Evolutionary conservation across 2,113 vertebrate species (phyloP).

Genomic region (Neotoma lepida): DNA sequence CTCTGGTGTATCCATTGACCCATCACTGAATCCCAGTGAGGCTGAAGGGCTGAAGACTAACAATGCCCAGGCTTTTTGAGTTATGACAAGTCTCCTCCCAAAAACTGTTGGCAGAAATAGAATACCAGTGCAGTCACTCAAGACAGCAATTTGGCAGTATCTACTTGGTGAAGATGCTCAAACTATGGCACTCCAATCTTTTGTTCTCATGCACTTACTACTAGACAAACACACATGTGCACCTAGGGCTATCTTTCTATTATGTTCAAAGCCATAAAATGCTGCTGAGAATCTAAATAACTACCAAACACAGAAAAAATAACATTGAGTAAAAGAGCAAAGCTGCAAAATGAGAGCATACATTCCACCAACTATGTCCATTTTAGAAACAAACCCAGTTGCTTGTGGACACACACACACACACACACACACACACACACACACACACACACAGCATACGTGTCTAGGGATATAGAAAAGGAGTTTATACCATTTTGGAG

Average conservation of each 20-base stretch:
- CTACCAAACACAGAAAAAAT: slow-evolving; percentile 22
- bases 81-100: slow-evolving; percentile 11
- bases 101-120: slow-evolving; percentile 14
- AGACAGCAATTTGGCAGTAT: slow-evolving; percentile 15
- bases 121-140: neutral
- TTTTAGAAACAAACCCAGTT: slow-evolving; percentile 30
- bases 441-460: neutral
- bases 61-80: slow-evolving; percentile 19
- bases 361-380: slow-evolving; percentile 25
- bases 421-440: neutral
- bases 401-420: neutral
- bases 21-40: slow-evolving; percentile 21
- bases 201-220: slow-evolving; percentile 17
- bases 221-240: slow-evolving; percentile 55
- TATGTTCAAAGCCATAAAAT: slow-evolving; percentile 28
- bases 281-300: slow-evolving; percentile 32
- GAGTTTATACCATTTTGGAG: slow-evolving; percentile 49
- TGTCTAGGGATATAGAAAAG: slow-evolving; percentile 14
- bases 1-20: slow-evolving; percentile 16
- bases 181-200: slow-evolving; percentile 6
- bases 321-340: slow-evolving; percentile 36
- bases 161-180: slow-evolving; percentile 8
- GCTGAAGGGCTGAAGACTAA: slow-evolving; percentile 37
- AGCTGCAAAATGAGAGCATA: slow-evolving; percentile 20
- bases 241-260: slow-evolving; percentile 21